A percentile compares a stretch with the other conserved stretches of the same genome.
Conservation (phyloP, 2,888 invertebrate genomes). For the Acanthopleura granulata region DNA sequence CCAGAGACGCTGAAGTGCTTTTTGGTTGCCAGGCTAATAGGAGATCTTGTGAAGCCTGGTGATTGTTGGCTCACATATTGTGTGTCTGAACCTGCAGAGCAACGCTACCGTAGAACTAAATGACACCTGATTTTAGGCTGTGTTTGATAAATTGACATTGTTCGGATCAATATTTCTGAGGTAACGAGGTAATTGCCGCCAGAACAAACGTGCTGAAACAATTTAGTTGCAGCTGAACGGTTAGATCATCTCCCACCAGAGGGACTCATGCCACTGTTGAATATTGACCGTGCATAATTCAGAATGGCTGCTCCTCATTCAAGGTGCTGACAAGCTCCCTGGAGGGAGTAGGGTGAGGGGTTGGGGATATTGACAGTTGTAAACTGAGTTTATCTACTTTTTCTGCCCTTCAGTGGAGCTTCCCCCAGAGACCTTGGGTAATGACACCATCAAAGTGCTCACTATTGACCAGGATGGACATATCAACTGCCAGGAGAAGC, state of each 20-base stretch:
- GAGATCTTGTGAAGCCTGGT: too few relatives aligned
- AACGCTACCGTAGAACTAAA: too few relatives aligned
- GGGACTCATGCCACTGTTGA: background rate
- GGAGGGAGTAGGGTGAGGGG: too few relatives aligned
- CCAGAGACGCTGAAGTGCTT: too few relatives aligned
- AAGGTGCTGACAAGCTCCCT: too few relatives aligned
- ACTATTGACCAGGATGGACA: constrained; percentile 9
- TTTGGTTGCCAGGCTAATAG: too few relatives aligned
- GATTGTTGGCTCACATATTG: too few relatives aligned
- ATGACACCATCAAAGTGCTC: constrained; percentile 1
- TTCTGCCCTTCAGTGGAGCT: background rate
- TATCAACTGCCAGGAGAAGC: constrained; percentile 3
- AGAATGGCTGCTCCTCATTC: too few relatives aligned
- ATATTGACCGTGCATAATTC: background rate
- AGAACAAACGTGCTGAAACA: background rate
- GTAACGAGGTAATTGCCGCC: background rate
- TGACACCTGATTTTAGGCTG: too few relatives aligned
- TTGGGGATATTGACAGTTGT: too few relatives aligned
- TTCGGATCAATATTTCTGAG: constrained; percentile 5
- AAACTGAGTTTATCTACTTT: too few relatives aligned
- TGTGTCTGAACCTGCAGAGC: too few relatives aligned
- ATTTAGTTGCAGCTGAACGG: background rate
- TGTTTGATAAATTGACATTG: background rate
- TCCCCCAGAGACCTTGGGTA: background rate
- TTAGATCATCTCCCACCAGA: background rate